These are phyloP conservation scores for Eidolon helvum DNA, from an alignment of 2,113 vertebrate genomes.

Conservation along the genomic window DNA sequence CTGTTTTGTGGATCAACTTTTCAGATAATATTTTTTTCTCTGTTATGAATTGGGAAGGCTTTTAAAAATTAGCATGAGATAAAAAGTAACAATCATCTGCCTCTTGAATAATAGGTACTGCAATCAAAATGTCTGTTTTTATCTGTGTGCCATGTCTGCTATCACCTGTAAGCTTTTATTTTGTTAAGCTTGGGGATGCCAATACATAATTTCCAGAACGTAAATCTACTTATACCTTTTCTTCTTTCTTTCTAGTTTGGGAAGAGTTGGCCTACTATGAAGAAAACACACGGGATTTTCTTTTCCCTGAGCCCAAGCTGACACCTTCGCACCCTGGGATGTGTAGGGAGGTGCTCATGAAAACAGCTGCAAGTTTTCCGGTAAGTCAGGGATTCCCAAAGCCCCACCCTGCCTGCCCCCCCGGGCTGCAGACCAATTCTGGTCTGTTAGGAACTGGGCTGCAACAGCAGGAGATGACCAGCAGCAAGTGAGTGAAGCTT, in stretches of 20 bases:
- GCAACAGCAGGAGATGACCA: too few relatives aligned
- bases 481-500: too few relatives aligned
- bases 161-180: not conserved
- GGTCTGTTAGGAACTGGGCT: too few relatives aligned
- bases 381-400: slow-evolving; percentile 65
- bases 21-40: not conserved
- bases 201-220: not conserved
- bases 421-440: too few relatives aligned
- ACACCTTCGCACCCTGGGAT: slow-evolving; percentile 80
- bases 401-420: too few relatives aligned
- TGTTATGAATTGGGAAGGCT: not conserved
- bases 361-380: slow-evolving; percentile 79
- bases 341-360: slow-evolving; percentile 87
- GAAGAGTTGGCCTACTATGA: slow-evolving; percentile 84
- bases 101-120: not conserved
- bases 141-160: not conserved
- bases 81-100: not conserved
- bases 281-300: slow-evolving; percentile 84
- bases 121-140: not conserved
- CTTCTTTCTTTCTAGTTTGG: slow-evolving; percentile 64
- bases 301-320: slow-evolving; percentile 88
- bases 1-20: not conserved
- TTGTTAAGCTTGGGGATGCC: not conserved
- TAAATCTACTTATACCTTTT: not conserved
- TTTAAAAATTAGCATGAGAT: not conserved